Evolutionary conservation across 2,797 vertebrate species (phyloP).

Genomic region (Ceryle rudis): DNA sequence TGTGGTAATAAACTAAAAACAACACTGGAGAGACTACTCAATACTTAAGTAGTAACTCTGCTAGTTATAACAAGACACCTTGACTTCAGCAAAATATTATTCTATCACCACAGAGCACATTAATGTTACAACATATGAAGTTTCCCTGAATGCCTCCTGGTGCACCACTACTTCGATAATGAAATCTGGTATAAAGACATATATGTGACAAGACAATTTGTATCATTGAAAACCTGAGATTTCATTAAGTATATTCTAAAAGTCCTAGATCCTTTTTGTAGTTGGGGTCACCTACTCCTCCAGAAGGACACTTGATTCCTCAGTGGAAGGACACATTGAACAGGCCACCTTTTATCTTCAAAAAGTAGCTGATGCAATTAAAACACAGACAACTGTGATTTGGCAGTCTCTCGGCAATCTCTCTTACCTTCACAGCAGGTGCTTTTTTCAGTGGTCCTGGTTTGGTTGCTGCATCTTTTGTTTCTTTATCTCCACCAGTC

Average conservation of each 20-base stretch:
- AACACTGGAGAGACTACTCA: neutral
- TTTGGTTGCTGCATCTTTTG: slow-evolving; percentile 78
- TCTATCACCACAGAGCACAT: neutral
- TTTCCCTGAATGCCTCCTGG: neutral
- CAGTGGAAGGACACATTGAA: neutral
- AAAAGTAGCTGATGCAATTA: neutral
- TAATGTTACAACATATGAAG: neutral
- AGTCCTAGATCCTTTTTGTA: neutral
- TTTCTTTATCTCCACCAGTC: slow-evolving; percentile 78
- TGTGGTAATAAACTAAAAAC: neutral
- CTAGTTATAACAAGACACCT: neutral
- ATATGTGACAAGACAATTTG: neutral
- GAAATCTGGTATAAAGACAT: neutral
- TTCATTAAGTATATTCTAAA: neutral
- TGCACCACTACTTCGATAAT: neutral
- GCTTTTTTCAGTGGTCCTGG: slow-evolving; percentile 86
- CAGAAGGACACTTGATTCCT: neutral
- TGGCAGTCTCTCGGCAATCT: neutral
- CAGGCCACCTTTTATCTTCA: neutral
- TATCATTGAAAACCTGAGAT: neutral
- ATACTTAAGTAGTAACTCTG: neutral
- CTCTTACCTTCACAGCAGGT: slow-evolving; percentile 83
- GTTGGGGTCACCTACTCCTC: neutral
- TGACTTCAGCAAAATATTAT: neutral
- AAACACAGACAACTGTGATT: neutral